These are phyloP conservation scores for Mercenaria mercenaria DNA, from an alignment of 1,140 invertebrate species.

Conservation along the genomic window DNA sequence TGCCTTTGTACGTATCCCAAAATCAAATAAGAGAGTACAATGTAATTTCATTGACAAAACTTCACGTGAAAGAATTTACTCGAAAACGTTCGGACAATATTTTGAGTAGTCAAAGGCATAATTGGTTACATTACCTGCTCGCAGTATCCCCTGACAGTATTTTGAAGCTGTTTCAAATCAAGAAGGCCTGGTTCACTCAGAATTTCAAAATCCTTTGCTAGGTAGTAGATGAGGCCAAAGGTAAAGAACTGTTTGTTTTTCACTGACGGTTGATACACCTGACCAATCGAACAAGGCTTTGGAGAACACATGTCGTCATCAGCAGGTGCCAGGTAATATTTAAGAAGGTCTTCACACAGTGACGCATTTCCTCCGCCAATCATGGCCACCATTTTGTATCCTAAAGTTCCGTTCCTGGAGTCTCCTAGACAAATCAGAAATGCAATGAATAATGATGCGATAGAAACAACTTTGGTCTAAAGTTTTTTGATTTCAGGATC, in stretches of 20 bases:
- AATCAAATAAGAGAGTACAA: too few relatives aligned
- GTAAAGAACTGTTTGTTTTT: conserved; percentile 74
- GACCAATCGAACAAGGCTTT: conserved; percentile 78
- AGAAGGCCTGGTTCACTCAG: conserved; percentile 57
- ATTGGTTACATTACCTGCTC: conserved; percentile 54
- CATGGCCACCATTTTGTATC: conserved; percentile 27
- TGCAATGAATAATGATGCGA: conserved; percentile 5
- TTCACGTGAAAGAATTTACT: too few relatives aligned
- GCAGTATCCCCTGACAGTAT: conserved; percentile 63
- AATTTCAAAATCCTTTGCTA: conserved; percentile 68
- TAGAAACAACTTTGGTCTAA: too few relatives aligned
- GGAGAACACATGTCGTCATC: conserved; percentile 72
- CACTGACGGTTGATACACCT: conserved; percentile 78
- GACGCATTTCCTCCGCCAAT: conserved; percentile 70
- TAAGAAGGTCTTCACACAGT: conserved; percentile 67
- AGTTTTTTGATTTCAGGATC: too few relatives aligned
- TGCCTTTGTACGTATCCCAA: too few relatives aligned
- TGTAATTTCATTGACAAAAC: too few relatives aligned
- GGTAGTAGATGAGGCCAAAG: conserved; percentile 74
- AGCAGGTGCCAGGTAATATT: conserved; percentile 64
- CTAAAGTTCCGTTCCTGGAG: neutral
- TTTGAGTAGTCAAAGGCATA: too few relatives aligned
- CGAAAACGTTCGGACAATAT: too few relatives aligned
- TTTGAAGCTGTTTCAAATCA: conserved; percentile 60
- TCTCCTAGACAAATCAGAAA: conserved; percentile 68